Base-by-base conservation (phyloP, 1,140 invertebrate species). In the Campoletis sonorensis region DNA sequence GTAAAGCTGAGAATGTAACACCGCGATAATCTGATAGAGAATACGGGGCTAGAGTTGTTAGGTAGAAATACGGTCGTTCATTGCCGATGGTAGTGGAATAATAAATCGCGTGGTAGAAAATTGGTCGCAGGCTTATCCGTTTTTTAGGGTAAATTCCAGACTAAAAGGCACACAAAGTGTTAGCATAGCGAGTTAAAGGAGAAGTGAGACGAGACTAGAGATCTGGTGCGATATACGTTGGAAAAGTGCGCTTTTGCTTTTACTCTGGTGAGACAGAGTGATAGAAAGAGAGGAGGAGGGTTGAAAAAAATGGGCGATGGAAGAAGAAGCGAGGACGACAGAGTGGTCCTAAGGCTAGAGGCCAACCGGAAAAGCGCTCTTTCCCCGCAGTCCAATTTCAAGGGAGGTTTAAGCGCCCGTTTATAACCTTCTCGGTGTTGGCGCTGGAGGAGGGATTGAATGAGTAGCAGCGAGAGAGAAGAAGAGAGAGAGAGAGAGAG, bases 381-480 rank as follows among this genome's bases (percentile, higher is more conserved):
- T 87, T 88, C 84, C 76, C 83, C 76, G 77, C 83, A 88, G 84
- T 88, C 84, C 85, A 88, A 88, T 88, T 88, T 88, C 83, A 85
- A 87, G 85, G 84, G 83, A 86, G 83, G 83, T 86, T 84, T 87
- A 88, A 88, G 84, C 86, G 75, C 51, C 84, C 85, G 86, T 88
- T 88, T 88, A 88, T 86, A 86, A 87, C 85, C 79, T 84, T 82
- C 79, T 79, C 70, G 83, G 79, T 83, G 82, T 82, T 64, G 73
- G 83, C 84, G 82, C 78, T 49, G 80, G 80, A 82, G 80, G 64
- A 84, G 81, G 85, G 61, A 64, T 64, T 70, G 67, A 70, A 70
- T 70, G 67, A 21, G 67, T 70, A 33, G 30, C 13, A 45, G 40
- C 27, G 30, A 80, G 58, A 81, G 80, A 82, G 80, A 79, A 58